Base-by-base conservation (phyloP, 2,888 invertebrate species). In the Xestia xanthographa region DNA sequence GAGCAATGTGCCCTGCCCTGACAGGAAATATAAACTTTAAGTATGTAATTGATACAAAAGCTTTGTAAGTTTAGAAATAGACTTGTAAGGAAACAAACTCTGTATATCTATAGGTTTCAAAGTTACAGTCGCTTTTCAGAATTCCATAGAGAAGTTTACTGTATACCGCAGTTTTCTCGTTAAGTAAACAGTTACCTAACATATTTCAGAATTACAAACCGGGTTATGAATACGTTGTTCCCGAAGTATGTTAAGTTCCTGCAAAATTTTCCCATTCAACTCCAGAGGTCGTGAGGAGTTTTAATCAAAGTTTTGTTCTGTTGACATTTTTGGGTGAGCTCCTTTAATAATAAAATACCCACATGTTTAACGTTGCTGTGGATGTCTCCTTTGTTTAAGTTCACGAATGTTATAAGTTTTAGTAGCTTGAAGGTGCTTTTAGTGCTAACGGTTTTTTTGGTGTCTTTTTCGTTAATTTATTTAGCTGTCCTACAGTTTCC, bases 221-320 rank as follows among this genome's bases (percentile, higher is more conserved):
- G 26, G 81, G 69, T 78, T 86, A 84, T 82, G 84, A 80, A 84
- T 86, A 82, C 72, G 56, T 75, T 78, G 66, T 84, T 82, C 68
- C 22, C 17, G 34, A 82, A 80, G 77, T 86, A 87, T 84, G 75
- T 79, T 70, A 80, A 84, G 80, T 80, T 86, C 34, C 66, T 76
- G 72, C 56, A 56, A 80, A 85, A 86, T 87, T 84, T 84, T 69
- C 79, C 48, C 73, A 84, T 86, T 79, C 80, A 86, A 88, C 75
- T 87, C 73, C 17, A 62, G 75, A 83, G 60, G 63, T 14, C 34
- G 45, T 34, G 66, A 65, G n/a, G 84, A 86, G 79, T 86, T 87
- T 82, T 87, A 87, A 87, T 86, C 86, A 84, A 86, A 86, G 84
- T 79, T 87, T 77, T 76, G 84, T 75, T 82, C 12, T 68, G 84